A percentile compares a stretch with the other conserved stretches of the same genome.
Evolutionary conservation across 2,113 vertebrate genomes (phyloP).

Genomic region (Plecotus auritus): DNA sequence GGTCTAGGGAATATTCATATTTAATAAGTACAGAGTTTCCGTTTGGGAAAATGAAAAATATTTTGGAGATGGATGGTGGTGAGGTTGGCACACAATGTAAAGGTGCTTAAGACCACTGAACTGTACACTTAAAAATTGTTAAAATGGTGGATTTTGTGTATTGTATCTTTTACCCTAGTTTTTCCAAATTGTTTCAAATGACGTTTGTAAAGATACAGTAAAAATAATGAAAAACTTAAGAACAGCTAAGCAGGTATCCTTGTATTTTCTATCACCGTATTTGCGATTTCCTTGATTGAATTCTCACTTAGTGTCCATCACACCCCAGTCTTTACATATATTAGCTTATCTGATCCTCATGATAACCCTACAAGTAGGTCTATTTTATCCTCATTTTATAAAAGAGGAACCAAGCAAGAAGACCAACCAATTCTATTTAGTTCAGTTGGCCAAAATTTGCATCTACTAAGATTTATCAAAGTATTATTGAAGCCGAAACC

Average conservation of each 20-base stretch:
- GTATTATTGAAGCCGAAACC: not conserved
- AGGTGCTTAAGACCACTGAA: not conserved
- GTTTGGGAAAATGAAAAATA: not conserved
- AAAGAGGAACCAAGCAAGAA: not conserved
- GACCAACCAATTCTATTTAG: not conserved
- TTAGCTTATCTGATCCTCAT: not conserved
- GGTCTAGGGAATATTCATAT: not conserved
- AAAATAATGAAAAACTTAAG: slow-evolving; percentile 48
- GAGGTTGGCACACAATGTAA: not conserved
- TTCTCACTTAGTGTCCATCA: not conserved
- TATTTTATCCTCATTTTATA: not conserved
- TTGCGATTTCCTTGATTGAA: slow-evolving; percentile 1
- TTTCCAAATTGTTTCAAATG: not conserved
- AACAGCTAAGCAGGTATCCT: slow-evolving; percentile 45
- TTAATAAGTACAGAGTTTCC: not conserved
- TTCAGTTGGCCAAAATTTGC: not conserved
- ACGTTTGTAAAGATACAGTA: slow-evolving; percentile 37
- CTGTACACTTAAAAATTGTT: not conserved
- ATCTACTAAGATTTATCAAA: not conserved
- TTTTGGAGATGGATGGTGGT: not conserved
- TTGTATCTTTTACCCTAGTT: not conserved
- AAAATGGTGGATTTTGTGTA: not conserved
- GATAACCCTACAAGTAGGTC: not conserved
- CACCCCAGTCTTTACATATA: not conserved
- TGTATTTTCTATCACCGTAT: slow-evolving; percentile 36